These are phyloP conservation scores for Polydrusus tereticollis DNA, from an alignment of 2,888 invertebrate species.

Conservation along the genomic window DNA sequence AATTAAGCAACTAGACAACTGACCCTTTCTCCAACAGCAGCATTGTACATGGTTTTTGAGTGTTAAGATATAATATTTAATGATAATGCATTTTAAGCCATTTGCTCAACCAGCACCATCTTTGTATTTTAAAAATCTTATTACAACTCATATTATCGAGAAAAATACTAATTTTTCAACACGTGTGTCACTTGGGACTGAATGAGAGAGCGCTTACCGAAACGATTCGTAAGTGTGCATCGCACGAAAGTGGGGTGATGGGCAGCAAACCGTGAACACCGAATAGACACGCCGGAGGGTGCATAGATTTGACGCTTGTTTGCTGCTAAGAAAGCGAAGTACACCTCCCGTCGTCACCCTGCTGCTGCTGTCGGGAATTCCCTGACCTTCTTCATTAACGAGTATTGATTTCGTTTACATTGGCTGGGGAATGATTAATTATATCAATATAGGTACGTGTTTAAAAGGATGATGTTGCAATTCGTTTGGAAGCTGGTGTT, in stretches of 20 bases:
- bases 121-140: background rate
- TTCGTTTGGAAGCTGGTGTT: too few relatives aligned
- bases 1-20: too few relatives aligned
- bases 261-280: slow-evolving; percentile 67
- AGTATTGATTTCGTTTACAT: slow-evolving; percentile 34
- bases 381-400: slow-evolving; percentile 43
- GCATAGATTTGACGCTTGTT: slow-evolving; percentile 68
- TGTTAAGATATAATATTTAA: too few relatives aligned
- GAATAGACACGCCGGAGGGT: slow-evolving; percentile 63
- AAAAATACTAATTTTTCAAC: slow-evolving; percentile 24
- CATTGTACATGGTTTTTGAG: too few relatives aligned
- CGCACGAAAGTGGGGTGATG: slow-evolving; percentile 59
- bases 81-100: too few relatives aligned
- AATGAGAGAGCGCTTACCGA: slow-evolving; percentile 30
- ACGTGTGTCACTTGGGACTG: slow-evolving; percentile 37
- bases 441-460: background rate
- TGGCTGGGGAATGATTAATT: background rate
- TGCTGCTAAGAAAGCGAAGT: slow-evolving; percentile 51
- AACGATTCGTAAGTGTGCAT: slow-evolving; percentile 41
- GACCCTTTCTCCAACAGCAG: too few relatives aligned
- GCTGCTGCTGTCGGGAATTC: slow-evolving; percentile 1
- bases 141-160: background rate
- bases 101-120: too few relatives aligned
- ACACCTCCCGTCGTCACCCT: slow-evolving; percentile 38
- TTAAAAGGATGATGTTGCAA: background rate